A percentile compares a stretch with the other conserved stretches of the same genome.
These are phyloP conservation scores for Hylaeus anthracinus DNA, from an alignment of 1,140 invertebrate species.

Conservation along the genomic window DNA sequence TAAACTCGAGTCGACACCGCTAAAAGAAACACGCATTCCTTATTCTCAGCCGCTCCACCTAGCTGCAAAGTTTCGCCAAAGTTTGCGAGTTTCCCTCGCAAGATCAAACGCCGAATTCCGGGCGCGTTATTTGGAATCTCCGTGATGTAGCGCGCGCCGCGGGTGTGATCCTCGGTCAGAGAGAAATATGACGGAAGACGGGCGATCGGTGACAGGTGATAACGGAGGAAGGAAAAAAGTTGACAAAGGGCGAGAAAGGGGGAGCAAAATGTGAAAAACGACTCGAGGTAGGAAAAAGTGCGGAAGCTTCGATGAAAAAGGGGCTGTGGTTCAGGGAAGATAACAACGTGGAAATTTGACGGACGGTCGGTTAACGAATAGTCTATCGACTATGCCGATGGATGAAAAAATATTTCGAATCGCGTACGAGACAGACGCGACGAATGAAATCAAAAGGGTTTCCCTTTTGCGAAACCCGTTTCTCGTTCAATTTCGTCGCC, in stretches of 20 bases:
- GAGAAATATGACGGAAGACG: not conserved
- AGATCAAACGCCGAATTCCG: no score
- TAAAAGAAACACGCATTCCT: no score
- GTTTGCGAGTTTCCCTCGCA: no score
- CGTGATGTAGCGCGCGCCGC: no score
- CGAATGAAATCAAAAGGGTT: not conserved
- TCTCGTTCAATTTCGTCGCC: not conserved
- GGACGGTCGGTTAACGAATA: no score
- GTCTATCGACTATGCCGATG: no score
- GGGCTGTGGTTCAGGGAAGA: not conserved
- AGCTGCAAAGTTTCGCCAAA: no score
- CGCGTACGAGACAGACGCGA: not conserved
- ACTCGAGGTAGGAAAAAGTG: not conserved
- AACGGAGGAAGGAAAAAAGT: not conserved
- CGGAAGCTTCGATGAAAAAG: not conserved
- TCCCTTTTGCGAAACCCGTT: not conserved
- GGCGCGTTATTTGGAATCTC: no score
- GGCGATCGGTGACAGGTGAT: not conserved
- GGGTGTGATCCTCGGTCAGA: no score
- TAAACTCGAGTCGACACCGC: no score
- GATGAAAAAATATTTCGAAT: no score
- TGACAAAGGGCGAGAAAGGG: not conserved
- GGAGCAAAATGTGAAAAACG: slow-evolving; percentile 17
- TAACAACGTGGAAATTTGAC: not conserved
- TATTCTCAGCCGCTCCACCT: no score